Percentiles rank a stretch among this genome's conserved stretches.
Evolutionary conservation across 1,140 invertebrate genomes (phyloP).

Genomic region (Zelostemma sp.): DNA sequence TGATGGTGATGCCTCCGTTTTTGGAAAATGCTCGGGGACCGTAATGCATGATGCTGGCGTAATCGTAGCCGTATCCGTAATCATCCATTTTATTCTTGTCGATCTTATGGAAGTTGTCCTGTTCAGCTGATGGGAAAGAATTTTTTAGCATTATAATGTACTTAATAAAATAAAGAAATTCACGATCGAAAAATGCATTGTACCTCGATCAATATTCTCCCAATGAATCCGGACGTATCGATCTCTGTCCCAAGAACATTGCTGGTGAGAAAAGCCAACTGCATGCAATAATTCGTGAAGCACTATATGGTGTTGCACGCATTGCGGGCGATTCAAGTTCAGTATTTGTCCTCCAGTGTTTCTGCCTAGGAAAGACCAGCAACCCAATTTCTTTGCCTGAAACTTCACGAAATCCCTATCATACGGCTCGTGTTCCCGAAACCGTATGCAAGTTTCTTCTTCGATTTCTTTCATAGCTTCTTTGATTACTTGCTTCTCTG

Average conservation of each 20-base stretch:
- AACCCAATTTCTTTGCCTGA: conserved; percentile 5
- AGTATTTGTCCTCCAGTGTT: conserved; percentile 17
- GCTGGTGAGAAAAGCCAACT: conserved; percentile 80
- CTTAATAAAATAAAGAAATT: no score
- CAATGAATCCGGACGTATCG: conserved; percentile 77
- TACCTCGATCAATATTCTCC: conserved; percentile 82
- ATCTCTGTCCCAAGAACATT: conserved; percentile 79
- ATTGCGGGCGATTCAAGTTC: conserved; percentile 56
- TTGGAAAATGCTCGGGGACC: conserved; percentile 75
- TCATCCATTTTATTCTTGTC: conserved; percentile 73
- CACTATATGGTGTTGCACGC: conserved; percentile 72
- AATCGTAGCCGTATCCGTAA: conserved; percentile 76
- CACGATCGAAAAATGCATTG: no score
- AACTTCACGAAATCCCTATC: conserved; percentile 69
- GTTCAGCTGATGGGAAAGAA: no score
- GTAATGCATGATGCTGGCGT: conserved; percentile 81
- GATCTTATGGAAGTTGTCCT: conserved; percentile 81
- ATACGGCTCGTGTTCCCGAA: conserved; percentile 67
- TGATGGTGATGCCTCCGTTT: conserved; percentile 76
- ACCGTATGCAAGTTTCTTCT: conserved; percentile 72
- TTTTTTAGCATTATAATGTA: no score
- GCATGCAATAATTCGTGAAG: conserved; percentile 80
- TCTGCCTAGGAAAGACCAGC: conserved; percentile 18
- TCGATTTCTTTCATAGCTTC: conserved; percentile 72
- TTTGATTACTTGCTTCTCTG: conserved; percentile 63